Evolutionary conservation across 2,888 invertebrate genomes (phyloP), one percentile per base, ranked within the genome.

Genomic region (Epsilonema sp.): DNA sequence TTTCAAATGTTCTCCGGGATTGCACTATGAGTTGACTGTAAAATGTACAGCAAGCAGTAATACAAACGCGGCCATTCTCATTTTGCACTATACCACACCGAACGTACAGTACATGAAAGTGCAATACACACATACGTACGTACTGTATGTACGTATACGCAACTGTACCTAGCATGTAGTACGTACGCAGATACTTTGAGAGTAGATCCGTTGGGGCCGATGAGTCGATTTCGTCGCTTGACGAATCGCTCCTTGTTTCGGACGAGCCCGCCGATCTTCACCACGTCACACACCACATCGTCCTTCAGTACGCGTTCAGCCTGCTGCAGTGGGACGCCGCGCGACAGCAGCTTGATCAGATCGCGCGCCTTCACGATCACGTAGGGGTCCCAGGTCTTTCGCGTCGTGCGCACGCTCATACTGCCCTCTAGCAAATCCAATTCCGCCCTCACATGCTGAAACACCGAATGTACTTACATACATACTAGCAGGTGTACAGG

Each of bases 201-300:
- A 0, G 94, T 97, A 13, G 89, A 86, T n/a, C 94, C 94, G 67
- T 90, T 86, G 0, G 92, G 87, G 0, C 97, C 97, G 54, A 99
- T 86, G 1, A 97, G 69, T 25, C 97, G 74, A 63, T 92, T 87
- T 19, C 97, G 72, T 56, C 97, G 74, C 67, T 94, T 92, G 0
- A 92, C 77, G 70, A 94, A 97, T 56, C 89, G 81, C 52, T 90
- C 92, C 53, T 65, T 64, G 64, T 87, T 92, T 44, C 79, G 71
- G 0, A 90, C 83, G 62, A 87, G 71, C 39, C 79, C 82, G 42
- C 85, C 83, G 53, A 99, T 89, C 72, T 92, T 94, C 42, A 97
- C 87, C 24, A 97, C 85, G 64, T 99, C 97, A 62, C 85, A 84
- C 25, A 83, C 79, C 37, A 81, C 75, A 54, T 89, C 85, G 67